These are phyloP conservation scores for Trichopoda pennipes DNA, from an alignment of 2,888 invertebrate species.

Conservation along the genomic window DNA sequence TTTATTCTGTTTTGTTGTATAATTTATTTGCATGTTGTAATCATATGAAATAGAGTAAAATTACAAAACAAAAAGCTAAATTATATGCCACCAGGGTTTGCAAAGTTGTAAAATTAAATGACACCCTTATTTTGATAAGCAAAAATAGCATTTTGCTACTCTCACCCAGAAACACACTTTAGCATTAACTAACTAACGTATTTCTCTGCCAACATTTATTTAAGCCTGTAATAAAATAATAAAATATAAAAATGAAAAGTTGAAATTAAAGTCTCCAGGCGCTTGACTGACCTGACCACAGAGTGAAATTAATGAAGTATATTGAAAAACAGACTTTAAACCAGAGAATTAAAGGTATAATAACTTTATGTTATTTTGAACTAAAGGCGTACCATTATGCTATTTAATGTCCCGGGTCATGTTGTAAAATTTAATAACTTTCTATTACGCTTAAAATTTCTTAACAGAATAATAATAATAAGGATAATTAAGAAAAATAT, in stretches of 20 bases:
- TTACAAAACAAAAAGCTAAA: slow-evolving; percentile 50
- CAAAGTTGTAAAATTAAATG: slow-evolving; percentile 54
- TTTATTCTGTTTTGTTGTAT: not conserved
- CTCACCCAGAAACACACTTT: not conserved
- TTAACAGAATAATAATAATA: too few relatives aligned
- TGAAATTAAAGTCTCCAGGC: slow-evolving; percentile 28
- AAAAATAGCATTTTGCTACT: slow-evolving; percentile 44
- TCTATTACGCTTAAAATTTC: too few relatives aligned
- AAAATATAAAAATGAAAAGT: not conserved
- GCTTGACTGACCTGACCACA: slow-evolving; percentile 46
- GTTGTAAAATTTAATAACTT: too few relatives aligned
- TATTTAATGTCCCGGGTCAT: too few relatives aligned
- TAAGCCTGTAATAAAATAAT: not conserved
- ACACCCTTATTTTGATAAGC: slow-evolving; percentile 54
- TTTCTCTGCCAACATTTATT: slow-evolving; percentile 1
- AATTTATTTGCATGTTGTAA: slow-evolving; percentile 30
- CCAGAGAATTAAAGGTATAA: slow-evolving; percentile 23
- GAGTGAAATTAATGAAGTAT: slow-evolving; percentile 55
- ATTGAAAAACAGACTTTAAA: slow-evolving; percentile 21
- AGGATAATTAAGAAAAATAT: too few relatives aligned
- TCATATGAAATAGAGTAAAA: slow-evolving; percentile 16
- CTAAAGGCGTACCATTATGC: not conserved
- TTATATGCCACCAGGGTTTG: slow-evolving; percentile 45
- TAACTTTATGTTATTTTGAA: slow-evolving; percentile 37
- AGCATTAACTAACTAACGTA: slow-evolving; percentile 1